Conservation (phyloP, 1,140 invertebrate genomes). For the Acromyrmex heyeri region DNA sequence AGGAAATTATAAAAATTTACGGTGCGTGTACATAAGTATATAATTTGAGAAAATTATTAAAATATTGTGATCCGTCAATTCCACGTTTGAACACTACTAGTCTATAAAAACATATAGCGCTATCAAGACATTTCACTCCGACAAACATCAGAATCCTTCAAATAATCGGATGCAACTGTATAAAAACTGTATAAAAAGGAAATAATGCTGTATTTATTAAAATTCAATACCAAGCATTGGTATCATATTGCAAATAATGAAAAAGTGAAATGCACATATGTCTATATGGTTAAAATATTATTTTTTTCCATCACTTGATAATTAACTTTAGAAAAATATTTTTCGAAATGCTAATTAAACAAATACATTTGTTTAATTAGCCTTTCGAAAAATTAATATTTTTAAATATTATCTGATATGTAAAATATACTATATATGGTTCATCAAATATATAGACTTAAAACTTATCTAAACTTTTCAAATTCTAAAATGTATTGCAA, state of each 20-base stretch:
- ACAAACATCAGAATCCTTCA: slow-evolving; percentile 2
- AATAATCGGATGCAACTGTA: not conserved
- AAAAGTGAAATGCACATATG: not conserved
- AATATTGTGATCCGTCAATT: slow-evolving; percentile 33
- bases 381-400: not conserved
- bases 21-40: not conserved
- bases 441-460: not conserved
- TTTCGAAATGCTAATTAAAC: too few relatives aligned
- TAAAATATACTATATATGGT: not conserved
- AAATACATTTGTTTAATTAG: not conserved
- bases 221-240: not conserved
- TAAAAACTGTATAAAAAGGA: slow-evolving; percentile 10
- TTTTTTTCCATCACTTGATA: not conserved
- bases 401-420: not conserved
- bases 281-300: not conserved
- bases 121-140: slow-evolving; percentile 20
- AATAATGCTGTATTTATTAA: not conserved
- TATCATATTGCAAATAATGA: not conserved
- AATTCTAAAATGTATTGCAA: not conserved
- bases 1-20: not conserved
- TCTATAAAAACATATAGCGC: slow-evolving; percentile 30
- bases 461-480: not conserved
- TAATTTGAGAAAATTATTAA: not conserved
- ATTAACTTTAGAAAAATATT: not conserved
- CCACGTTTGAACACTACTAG: slow-evolving; percentile 3